Conservation (phyloP, 2,888 invertebrate genomes). For the Temnothorax ravouxi region DNA sequence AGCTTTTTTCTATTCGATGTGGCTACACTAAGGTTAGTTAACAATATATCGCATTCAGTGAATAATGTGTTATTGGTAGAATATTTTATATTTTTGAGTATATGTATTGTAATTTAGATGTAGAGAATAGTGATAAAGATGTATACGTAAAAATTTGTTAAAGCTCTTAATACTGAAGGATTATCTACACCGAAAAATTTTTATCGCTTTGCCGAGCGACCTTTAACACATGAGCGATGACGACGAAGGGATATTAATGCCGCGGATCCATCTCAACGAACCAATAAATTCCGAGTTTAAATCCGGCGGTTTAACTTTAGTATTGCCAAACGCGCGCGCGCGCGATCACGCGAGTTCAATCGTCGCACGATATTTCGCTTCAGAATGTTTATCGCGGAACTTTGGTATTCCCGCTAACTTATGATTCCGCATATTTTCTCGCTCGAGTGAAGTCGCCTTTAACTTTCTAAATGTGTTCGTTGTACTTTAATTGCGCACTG, state of each 20-base stretch:
- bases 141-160: constrained; percentile 15
- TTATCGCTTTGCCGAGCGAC: constrained; percentile 19
- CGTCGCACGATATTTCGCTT: constrained; percentile 46
- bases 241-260: constrained; percentile 46
- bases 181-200: constrained; percentile 22
- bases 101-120: background rate
- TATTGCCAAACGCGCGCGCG: constrained; percentile 33
- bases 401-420: constrained; percentile 30
- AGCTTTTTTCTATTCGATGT: background rate
- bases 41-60: background rate
- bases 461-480: constrained; percentile 21
- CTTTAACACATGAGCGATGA: constrained; percentile 45
- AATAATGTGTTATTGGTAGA: background rate
- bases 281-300: constrained; percentile 52
- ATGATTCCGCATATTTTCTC: constrained; percentile 36
- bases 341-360: constrained; percentile 48
- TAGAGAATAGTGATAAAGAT: constrained; percentile 12
- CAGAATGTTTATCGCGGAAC: constrained; percentile 44
- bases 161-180: constrained; percentile 3
- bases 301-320: constrained; percentile 46
- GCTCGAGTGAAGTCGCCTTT: background rate
- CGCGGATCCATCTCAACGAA: constrained; percentile 21
- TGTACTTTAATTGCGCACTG: background rate
- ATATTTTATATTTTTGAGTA: background rate
- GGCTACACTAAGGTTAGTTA: background rate